phyloP scores from a whole-genome alignment of 2,113 vertebrate species.

The Pteruthius melanotis region DNA sequence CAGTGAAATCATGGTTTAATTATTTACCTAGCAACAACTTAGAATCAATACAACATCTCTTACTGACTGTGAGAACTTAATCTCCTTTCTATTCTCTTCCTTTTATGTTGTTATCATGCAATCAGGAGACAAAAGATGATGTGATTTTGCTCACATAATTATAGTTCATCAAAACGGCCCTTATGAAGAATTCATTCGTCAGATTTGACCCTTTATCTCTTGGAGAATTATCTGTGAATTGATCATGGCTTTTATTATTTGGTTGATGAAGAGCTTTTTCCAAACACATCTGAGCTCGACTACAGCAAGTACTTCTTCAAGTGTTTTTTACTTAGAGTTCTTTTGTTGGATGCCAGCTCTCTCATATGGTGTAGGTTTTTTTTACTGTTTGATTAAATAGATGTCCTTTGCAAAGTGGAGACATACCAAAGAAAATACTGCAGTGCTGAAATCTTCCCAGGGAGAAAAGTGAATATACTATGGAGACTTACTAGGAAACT shows the following conservation, averaged over 20 bases:
- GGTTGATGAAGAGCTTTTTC: constrained; percentile 17
- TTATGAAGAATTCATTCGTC: constrained; percentile 5
- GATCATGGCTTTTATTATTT: constrained; percentile 20
- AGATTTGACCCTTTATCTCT: neutral
- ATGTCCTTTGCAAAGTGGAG: neutral
- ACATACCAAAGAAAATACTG: neutral
- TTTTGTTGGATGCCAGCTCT: neutral
- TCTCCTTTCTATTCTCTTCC: neutral
- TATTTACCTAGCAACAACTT: constrained; percentile 60
- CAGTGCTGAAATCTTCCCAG: neutral
- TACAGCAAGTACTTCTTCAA: neutral
- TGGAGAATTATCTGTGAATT: neutral
- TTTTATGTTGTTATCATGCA: constrained; percentile 28
- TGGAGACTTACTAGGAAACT: neutral
- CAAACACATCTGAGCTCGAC: neutral
- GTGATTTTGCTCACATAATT: neutral
- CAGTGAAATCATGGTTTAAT: constrained; percentile 50
- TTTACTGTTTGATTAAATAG: neutral
- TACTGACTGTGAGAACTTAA: neutral
- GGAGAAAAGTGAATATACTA: neutral
- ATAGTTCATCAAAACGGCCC: constrained; percentile 25
- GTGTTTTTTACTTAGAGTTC: neutral
- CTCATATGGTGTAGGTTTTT: neutral
- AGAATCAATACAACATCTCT: constrained; percentile 26
- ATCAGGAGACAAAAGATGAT: neutral